Percentiles rank a stretch among this genome's conserved stretches.
Evolutionary conservation across 2,113 vertebrate genomes (phyloP).

Genomic region (Nyctibius bracteatus): DNA sequence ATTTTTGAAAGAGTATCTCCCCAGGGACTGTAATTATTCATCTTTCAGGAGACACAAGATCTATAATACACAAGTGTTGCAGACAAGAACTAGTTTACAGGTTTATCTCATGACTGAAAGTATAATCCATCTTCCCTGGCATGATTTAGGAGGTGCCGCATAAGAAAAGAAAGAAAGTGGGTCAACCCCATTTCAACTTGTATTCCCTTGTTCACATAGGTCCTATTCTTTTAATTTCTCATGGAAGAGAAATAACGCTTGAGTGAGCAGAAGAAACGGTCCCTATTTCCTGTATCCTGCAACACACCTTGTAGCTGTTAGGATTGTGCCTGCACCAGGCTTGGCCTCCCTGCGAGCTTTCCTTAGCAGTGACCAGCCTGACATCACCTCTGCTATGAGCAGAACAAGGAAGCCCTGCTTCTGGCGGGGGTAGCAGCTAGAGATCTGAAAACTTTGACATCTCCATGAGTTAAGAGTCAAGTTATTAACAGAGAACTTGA

Average conservation of each 20-base stretch:
- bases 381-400: conserved; percentile 14
- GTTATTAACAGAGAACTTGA: not conserved
- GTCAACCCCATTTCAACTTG: conserved; percentile 27
- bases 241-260: not conserved
- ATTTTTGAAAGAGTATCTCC: conserved; percentile 56
- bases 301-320: not conserved
- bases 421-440: not conserved
- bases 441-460: not conserved
- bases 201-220: not conserved
- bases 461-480: not conserved
- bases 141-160: conserved; percentile 64
- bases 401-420: not conserved
- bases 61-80: conserved; percentile 68
- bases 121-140: conserved; percentile 71
- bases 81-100: conserved; percentile 71
- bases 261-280: not conserved
- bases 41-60: conserved; percentile 72
- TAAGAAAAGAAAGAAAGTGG: conserved; percentile 53
- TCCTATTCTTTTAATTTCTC: conserved; percentile 11
- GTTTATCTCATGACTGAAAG: conserved; percentile 72
- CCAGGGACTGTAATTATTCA: conserved; percentile 70
- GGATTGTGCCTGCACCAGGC: not conserved
- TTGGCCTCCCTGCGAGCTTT: not conserved
- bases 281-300: not conserved
- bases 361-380: not conserved